phyloP scores from a whole-genome alignment of 2,113 vertebrate species.

The Gobius niger region DNA sequence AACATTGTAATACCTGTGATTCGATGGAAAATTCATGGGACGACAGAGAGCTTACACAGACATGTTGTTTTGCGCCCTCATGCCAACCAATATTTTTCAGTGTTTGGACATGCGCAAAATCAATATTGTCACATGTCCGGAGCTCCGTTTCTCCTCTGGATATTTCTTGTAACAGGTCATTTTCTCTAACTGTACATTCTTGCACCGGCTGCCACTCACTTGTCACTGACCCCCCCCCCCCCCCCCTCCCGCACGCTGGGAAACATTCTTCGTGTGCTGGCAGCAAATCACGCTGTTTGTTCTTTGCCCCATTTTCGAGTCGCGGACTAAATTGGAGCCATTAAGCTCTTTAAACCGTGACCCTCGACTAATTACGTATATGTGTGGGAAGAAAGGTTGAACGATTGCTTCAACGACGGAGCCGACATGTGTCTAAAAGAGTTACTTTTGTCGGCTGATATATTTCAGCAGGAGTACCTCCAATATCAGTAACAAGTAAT shows the following conservation, averaged over 20 bases:
- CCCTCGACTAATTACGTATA: conserved; percentile 52
- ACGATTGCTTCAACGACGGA: conserved; percentile 31
- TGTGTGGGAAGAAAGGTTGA: conserved; percentile 37
- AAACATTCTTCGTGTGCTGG: conserved; percentile 49
- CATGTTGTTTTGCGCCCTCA: too few species aligned
- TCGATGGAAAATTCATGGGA: too few species aligned
- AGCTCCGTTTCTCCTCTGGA: neutral
- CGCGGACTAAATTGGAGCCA: conserved; percentile 49
- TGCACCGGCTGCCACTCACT: conserved; percentile 34
- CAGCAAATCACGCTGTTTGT: conserved; percentile 48
- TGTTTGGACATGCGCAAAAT: too few species aligned
- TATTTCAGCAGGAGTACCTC: too few species aligned
- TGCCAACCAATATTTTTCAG: too few species aligned
- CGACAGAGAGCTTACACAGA: too few species aligned
- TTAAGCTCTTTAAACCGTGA: conserved; percentile 63
- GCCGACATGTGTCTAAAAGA: neutral
- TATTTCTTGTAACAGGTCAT: neutral
- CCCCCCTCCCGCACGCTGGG: conserved; percentile 16
- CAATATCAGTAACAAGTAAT: too few species aligned
- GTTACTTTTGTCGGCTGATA: too few species aligned
- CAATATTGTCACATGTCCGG: too few species aligned
- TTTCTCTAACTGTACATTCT: conserved; percentile 22
- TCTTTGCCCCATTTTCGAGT: conserved; percentile 42
- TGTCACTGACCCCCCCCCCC: conserved; percentile 34
- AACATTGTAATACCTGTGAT: too few species aligned